Evolutionary conservation across 2,113 vertebrate genomes (phyloP), one percentile per base, ranked within the genome.

Genomic region (Gobius niger): DNA sequence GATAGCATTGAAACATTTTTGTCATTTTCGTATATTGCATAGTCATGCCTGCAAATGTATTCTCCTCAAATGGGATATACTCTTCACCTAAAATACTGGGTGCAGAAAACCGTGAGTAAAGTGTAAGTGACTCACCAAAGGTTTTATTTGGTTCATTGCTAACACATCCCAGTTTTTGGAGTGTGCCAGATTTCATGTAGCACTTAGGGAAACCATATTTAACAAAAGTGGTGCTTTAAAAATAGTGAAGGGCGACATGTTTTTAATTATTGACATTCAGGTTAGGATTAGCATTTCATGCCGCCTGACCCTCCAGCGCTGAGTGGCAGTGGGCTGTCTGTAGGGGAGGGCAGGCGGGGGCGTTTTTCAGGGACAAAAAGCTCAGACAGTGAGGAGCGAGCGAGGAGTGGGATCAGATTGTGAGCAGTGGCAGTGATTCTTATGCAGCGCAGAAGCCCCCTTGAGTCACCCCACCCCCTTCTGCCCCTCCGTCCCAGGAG

Each of bases 401-500:
- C 69, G 69, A 87, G 51, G 77, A 75, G 75, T 60, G 51, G 68
- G 77, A 76, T 63, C 63, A 75, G 70, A 8, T 40, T 70, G 68
- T 88, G 59, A 72, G 78, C 73, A 74, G 71, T 75, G 63, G 84
- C 74, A 66, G 82, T 92, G 92, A 96, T 96, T 96, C 94, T 91
- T 89, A 95, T 95, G 93, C 94, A 93, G 82, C 72, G 72, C 90
- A 93, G 93, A 91, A 95, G 87, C 79, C 88, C 91, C 61, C 89
- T 66, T 59, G 89, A 91, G 91, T 94, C 94, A 93, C 61, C 72
- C 57, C 70, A 64, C 59, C 78, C 71, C 71, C 71, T 71, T 78
- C 80, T 11, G 10, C 44, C 44, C 92, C 91, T 89, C 91, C 94
- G 93, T 94, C 95, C 92, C 94, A 90, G 54, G 70, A 77, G 91